Base-by-base conservation (phyloP, 1,140 invertebrate genomes). In the Ectropis grisescens region DNA sequence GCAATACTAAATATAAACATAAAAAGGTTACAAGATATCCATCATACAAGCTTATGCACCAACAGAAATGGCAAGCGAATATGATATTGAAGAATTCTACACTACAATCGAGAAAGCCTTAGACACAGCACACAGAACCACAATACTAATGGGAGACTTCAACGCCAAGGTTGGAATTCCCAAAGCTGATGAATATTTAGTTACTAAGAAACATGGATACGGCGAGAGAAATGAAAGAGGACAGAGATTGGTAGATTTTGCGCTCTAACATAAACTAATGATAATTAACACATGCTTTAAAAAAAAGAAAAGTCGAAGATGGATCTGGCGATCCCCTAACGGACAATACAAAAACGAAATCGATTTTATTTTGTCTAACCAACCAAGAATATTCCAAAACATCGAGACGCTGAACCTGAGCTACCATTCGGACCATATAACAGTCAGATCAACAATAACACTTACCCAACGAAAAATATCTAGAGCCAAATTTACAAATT, bases 201-300 rank as follows among this genome's bases (percentile, higher is more conserved):
- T 26, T 6, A 26, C n/a, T 2, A 26, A 26, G 10, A 2, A 26
- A 26, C 2, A n/a, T 10, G 24, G 24, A 6, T 26, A n/a, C 3
- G 24, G 24, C 24, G 10, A 7, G 10, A 26, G 24, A 26, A 26
- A 26, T 10, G 24, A 26, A 6, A 26, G 24, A 26, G 24, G 24
- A 10, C 24, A 26, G 24, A 26, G 24, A 26, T n/a, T 26, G n/a
- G 10, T 26, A 26, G 24, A 26, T n/a, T 26, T 26, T 10, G 24
- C 24, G 10, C 10, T 26, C 2, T 4, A 26, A 26, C 4, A 26
- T 10, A 26, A 26, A 26, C 24, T 26, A 3, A 10, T n/a, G 2
- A 26, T 26, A 6, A 26, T 26, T 7, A 26, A 26, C 24, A 26
- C 24, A 4, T 26, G 4, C 10, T 26, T 26, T 10, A 26, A 10